These are phyloP conservation scores for Channa maculata DNA, from an alignment of 2,113 vertebrate species.

Conservation along the genomic window DNA sequence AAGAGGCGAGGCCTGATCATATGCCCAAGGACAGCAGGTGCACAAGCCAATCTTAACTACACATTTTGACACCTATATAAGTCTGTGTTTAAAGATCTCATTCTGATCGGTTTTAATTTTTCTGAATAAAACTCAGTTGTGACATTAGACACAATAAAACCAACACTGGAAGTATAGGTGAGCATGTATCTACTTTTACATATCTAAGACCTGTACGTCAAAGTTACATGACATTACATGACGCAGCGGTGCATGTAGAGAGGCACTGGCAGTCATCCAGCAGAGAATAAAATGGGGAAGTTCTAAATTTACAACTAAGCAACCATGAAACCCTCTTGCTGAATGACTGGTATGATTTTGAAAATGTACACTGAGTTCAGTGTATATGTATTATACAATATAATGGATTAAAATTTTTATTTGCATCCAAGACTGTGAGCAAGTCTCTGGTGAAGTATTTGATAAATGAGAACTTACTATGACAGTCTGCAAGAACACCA, in stretches of 20 bases:
- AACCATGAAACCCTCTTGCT: too few relatives aligned
- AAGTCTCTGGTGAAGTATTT: too few relatives aligned
- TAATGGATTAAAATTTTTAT: too few relatives aligned
- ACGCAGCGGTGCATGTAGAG: background rate
- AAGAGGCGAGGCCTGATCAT: slow-evolving; percentile 17
- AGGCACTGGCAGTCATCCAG: background rate
- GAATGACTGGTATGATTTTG: too few relatives aligned
- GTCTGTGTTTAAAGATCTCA: background rate
- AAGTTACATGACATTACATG: background rate
- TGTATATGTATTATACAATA: too few relatives aligned
- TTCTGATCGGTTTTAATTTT: background rate
- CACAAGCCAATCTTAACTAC: slow-evolving; percentile 1
- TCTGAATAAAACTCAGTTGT: too few relatives aligned
- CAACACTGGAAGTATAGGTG: background rate
- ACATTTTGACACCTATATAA: background rate
- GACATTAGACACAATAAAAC: background rate
- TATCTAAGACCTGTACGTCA: background rate
- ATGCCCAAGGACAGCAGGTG: slow-evolving; percentile 58
- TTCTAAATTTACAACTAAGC: background rate
- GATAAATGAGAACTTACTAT: too few relatives aligned
- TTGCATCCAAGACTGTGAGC: too few relatives aligned
- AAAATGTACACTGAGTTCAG: too few relatives aligned
- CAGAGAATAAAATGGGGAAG: slow-evolving; percentile 41
- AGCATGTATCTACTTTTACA: slow-evolving; percentile 5
- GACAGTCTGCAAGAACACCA: too few relatives aligned